Evolutionary conservation across 1,140 invertebrate genomes (phyloP), one percentile per base, ranked within the genome.

Genomic region (Microplitis mediator): DNA sequence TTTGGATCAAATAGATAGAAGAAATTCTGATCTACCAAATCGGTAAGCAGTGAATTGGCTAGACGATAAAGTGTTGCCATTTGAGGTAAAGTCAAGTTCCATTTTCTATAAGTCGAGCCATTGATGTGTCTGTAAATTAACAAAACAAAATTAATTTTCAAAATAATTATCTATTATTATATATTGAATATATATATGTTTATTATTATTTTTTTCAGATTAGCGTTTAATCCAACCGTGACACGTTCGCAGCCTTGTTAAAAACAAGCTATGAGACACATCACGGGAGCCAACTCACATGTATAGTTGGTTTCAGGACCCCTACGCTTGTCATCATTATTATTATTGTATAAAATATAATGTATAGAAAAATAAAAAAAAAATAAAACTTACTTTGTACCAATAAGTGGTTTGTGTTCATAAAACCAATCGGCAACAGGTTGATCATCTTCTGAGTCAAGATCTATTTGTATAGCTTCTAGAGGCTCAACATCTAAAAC

Each of bases 1-100:
- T 99, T 99, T 9, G 97, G 92, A 88, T 99, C 98, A 88, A 99
- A 99, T 0, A 99, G 88, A 85, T 99, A 99, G 86, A 99, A 99
- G 84, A 98, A 99, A 85, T 99, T 99, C 73, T 96, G 92, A 89
- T 99, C 98, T 0, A 99, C 96, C 54, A 99, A 90, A 89, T 99
- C 98, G 13, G 98, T 99, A 1, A 99, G 87, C n/a, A 99, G 88
- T 83, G 98, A 97, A 89, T 99, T 99, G 3, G 97, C 98, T 71
- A 99, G 89, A 76, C 98, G 91, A 86, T 99, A 99, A 35, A 99
- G 87, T 3, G 97, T 98, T 0, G 98, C 97, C 94, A 99, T 95
- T 86, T 98, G 96, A 0, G 98, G 98, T 74, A 99, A 87, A 4
- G 93, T 91, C 67, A 99, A 89, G 81, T 98, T 95, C 98, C 98